Evolutionary conservation across 1,140 invertebrate genomes (phyloP).

Genomic region (Cardiocondyla obscurior): DNA sequence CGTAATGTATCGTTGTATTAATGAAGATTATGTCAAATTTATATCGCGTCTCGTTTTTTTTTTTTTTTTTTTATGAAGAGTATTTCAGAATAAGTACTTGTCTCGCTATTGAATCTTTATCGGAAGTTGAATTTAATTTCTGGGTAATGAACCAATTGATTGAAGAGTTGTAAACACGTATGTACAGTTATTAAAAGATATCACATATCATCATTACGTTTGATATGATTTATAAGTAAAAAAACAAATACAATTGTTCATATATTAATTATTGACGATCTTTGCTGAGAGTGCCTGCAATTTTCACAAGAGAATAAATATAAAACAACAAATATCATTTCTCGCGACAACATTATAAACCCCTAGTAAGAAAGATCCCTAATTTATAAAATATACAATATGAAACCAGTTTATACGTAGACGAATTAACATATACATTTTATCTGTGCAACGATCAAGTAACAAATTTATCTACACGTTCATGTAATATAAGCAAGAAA

Average conservation of each 20-base stretch:
- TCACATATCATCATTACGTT: not conserved
- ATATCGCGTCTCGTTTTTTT: not conserved
- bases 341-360: constrained; percentile 9
- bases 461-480: constrained; percentile 41
- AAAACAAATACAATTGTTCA: constrained; percentile 1
- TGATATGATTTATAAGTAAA: constrained; percentile 25
- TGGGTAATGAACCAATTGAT: not conserved
- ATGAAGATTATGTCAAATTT: constrained; percentile 2
- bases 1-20: constrained; percentile 8
- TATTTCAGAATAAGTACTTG: not conserved
- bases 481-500: constrained; percentile 21
- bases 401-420: constrained; percentile 8
- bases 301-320: constrained; percentile 31
- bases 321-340: constrained; percentile 23
- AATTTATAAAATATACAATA: constrained; percentile 14
- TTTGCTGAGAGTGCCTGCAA: constrained; percentile 41
- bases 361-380: constrained; percentile 2
- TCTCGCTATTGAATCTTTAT: constrained; percentile 16
- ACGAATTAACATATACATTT: constrained; percentile 1
- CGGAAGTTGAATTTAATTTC: constrained; percentile 4
- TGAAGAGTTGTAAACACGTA: not conserved
- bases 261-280: constrained; percentile 6
- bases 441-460: constrained; percentile 23
- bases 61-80: not conserved
- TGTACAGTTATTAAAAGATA: not conserved